Base-by-base conservation (phyloP, 2,797 vertebrate species). In the Tarsius wallacei region DNA sequence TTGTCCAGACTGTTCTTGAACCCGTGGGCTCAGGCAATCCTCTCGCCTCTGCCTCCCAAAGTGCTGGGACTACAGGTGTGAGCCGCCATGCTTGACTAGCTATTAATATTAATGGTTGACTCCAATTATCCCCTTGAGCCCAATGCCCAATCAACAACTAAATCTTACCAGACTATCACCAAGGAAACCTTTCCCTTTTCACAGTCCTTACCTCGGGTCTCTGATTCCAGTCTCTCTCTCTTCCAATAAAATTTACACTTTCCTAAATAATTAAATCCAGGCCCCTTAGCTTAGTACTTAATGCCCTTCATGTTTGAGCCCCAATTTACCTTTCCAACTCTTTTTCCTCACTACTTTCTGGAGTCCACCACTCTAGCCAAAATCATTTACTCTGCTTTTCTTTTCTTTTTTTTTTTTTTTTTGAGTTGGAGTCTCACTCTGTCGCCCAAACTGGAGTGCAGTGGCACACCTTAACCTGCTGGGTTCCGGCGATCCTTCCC, bases 241-340 rank as follows among this genome's bases (percentile, higher is more conserved):
- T 93, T 96, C 77, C 71, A 93, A 73, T 68, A 90, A 24, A 87
- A 88, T 71, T 33, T 76, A 81, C 2, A 96, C 19, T 87, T 87
- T 95, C 42, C 61, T 73, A 51, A 87, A 90, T 19, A 93, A 90
- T 80, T 94, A 90, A 94, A 77, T 68, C 55, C 22, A 97, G 87
- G 24, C 8, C 12, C 17, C 33, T 66, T 53, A 74, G 47, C 36
- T 84, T 90, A 95, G 15, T n/a, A 82, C 17, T 70, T 95, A 92
- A 78, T 51, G 76, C 24, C 59, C 49, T 90, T 89, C 80, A 59
- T 13, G 14, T 78, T 17, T 89, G 74, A 36, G 74, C 49, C 53
- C 42, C 76, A 81, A 59, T 28, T 95, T 59, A 95, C 33, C 59
- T 92, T 94, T 83, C 68, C 63, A 74, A 73, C 7, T 9, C 57